Base-by-base conservation (phyloP, 2,888 invertebrate species). In the Timema cristinae region DNA sequence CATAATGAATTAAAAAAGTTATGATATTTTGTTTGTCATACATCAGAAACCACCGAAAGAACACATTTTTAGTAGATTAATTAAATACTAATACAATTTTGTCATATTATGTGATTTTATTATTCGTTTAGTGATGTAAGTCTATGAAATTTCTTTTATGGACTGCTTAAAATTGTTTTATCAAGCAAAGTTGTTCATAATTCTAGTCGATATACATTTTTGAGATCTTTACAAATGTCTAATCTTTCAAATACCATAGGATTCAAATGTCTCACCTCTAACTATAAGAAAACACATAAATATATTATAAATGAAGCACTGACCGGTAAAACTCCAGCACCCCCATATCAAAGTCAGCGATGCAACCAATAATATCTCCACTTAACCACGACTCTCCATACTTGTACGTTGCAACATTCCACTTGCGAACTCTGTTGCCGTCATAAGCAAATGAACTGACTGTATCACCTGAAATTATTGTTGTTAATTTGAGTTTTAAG, bases 331-430 rank as follows among this genome's bases (percentile, higher is more conserved):
- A 93, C 78, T 89, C 88, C 73, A 93, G 84, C 1, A 83, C 85
- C 9, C 91, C 91, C 47, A 84, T 85, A 75, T 93, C 91, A 80
- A 93, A 82, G 80, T 94, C 91, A 49, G 94, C 83, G 72, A 91
- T 89, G 77, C 90, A 86, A 0, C 90, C 90, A 72, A 94, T 92
- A 69, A 93, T 89, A 81, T 94, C 94, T 16, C 93, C 94, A n/a
- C 89, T 88, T 75, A 91, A 84, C 94, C 94, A 94, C 16, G 88
- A 83, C 78, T 90, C 89, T 0, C 94, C 94, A 79, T 94, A 94
- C 75, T 87, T 87, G 9, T 86, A 82, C 0, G 90, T 90, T 51
- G 87, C 85, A 0, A 89, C 87, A 77, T 92, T 92, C 92, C 92
- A 92, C 78, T 88, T 89, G 71, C 89, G 82, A 0, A 90, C 82